Conservation (phyloP, 2,888 invertebrate species). For the Mactromeris polynyma region DNA sequence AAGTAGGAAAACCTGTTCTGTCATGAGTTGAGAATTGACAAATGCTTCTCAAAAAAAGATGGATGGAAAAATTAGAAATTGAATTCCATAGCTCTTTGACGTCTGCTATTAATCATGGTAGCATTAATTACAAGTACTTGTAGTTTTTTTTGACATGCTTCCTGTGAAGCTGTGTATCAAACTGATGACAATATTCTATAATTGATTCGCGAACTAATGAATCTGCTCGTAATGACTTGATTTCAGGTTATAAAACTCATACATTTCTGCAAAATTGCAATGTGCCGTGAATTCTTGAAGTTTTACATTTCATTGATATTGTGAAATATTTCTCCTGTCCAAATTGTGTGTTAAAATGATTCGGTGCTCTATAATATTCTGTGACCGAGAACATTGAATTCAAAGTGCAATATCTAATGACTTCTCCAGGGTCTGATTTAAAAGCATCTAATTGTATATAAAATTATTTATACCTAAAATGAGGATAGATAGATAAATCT, state of each 20-base stretch:
- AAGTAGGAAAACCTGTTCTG: background rate
- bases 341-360: background rate
- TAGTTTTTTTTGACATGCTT: background rate
- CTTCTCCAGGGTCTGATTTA: no score
- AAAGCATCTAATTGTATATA: no score
- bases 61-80: slow-evolving; percentile 6
- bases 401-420: no score
- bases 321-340: slow-evolving; percentile 8
- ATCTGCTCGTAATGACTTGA: background rate
- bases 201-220: slow-evolving; percentile 6
- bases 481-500: no score
- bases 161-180: background rate
- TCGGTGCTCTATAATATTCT: background rate
- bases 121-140: slow-evolving; percentile 2
- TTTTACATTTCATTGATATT: slow-evolving; percentile 10
- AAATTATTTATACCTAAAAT: no score
- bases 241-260: background rate
- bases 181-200: background rate
- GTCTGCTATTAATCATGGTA: background rate
- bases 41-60: slow-evolving; percentile 5
- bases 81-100: background rate
- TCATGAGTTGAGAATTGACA: background rate
- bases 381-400: no score
- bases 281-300: background rate
- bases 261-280: background rate